A percentile compares a stretch with the other conserved stretches of the same genome.
Conservation (phyloP, 2,888 invertebrate species). For the Drosophila hawaiiensis region DNA sequence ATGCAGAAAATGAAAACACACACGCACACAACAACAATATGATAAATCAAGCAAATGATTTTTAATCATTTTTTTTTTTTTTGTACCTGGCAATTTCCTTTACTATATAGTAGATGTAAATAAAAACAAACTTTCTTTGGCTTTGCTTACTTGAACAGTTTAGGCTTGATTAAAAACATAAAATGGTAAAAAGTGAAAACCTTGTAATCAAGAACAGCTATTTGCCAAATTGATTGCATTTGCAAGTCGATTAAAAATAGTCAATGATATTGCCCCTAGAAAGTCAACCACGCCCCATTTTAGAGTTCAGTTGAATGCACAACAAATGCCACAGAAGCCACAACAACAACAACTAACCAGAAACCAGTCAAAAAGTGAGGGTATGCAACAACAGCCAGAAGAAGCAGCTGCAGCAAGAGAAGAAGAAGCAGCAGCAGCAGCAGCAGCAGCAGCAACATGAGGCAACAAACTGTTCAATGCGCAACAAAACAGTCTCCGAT, state of each 20-base stretch:
- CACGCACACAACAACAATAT: conserved; percentile 12
- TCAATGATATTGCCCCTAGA: conserved; percentile 6
- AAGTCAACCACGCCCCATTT: conserved; percentile 30
- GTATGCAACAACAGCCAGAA: conserved; percentile 34
- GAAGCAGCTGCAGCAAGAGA: conserved; percentile 12
- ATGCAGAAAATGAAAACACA: conserved; percentile 40
- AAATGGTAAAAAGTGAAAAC: background rate
- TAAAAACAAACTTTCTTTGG: background rate
- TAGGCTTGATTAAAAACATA: background rate
- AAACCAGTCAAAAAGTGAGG: conserved; percentile 42
- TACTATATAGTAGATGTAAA: background rate
- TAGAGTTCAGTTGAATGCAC: conserved; percentile 64
- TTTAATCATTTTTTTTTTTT: conserved; percentile 35
- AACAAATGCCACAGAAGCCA: conserved; percentile 60
- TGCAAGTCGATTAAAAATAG: conserved; percentile 19
- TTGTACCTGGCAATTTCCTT: conserved; percentile 11
- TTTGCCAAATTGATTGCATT: conserved; percentile 18
- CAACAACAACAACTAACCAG: conserved; percentile 17
- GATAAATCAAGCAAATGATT: conserved; percentile 31
- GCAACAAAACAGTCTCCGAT: conserved; percentile 41
- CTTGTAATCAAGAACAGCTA: background rate
- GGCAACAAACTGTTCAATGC: conserved; percentile 44
- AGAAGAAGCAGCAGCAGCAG: background rate
- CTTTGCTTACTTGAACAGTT: background rate
- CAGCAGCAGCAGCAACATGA: background rate